Evolutionary conservation across 37 sponge, comb jelly and placozoan genomes (phyloP), one percentile per base, ranked within the genome.

Genomic region (Trichoplax adhaerens): DNA sequence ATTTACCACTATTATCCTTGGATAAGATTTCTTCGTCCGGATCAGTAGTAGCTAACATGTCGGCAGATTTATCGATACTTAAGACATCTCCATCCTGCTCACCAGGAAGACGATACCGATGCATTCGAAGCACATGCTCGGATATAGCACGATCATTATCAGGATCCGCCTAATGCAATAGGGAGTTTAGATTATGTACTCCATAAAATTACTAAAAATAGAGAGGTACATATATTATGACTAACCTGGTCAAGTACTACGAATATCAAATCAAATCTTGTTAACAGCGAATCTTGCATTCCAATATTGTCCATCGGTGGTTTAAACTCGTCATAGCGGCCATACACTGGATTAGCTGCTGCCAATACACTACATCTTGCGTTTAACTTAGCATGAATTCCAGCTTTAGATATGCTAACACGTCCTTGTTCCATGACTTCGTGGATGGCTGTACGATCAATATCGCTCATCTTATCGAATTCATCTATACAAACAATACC

Each of bases 381-480:
- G 75, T 97, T 97, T 52, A 97, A 82, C 58, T 89, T 83, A 53
- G 93, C 99, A 68, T 97, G 99, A 55, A 97, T 97, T 10, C 99
- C 99, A 0, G 99, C 99, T 83, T 97, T 97, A 48, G 93, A 86
- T 8, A 97, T 97, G 61, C 90, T 97, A 2, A 97, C 99, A 47
- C 90, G 58, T 0, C 99, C 99, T 64, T 97, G 99, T 65, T 97
- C 99, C 99, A 97, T 97, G 4, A 97, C 99, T 69, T 97, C 99
- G 71, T 97, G 99, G 46, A 97, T 97, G 57, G 99, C 99, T 55
- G 99, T 97, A 10, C 99, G 77, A 53, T 97, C 99, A 71, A 97
- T 80, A 70, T 97, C 99, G 79, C 90, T 97, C 99, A 97, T 97
- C 82, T 97, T 97, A 77, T 97, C 99, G 84, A 97, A 97, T 74